These are phyloP conservation scores for Brachypalpus laphriformis DNA, from an alignment of 2,888 invertebrate species.

Conservation along the genomic window DNA sequence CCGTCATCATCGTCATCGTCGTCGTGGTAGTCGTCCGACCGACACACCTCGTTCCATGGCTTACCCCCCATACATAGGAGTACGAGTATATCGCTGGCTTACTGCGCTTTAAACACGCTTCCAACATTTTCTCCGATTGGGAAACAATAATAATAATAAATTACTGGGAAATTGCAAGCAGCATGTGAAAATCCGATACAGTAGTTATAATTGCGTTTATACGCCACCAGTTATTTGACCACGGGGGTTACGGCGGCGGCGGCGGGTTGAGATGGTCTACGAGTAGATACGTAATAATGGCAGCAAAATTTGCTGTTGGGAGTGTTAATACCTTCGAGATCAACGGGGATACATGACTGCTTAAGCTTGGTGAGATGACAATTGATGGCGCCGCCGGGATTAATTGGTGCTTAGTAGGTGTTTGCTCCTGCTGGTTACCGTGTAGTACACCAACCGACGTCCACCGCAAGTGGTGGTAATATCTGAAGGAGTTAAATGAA, in stretches of 20 bases:
- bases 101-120: constrained; percentile 3
- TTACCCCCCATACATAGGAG: no score
- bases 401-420: constrained; percentile 28
- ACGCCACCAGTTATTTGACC: constrained; percentile 34
- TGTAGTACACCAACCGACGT: background rate
- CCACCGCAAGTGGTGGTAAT: background rate
- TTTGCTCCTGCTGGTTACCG: background rate
- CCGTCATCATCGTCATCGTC: background rate
- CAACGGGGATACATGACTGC: constrained; percentile 6
- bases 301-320: background rate
- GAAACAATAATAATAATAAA: constrained; percentile 57
- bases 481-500: background rate
- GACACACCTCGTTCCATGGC: constrained; percentile 42
- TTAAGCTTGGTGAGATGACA: background rate
- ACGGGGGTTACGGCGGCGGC: background rate
- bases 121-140: constrained; percentile 45
- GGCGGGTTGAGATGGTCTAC: background rate
- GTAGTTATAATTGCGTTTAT: constrained; percentile 47
- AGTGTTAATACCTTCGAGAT: constrained; percentile 27
- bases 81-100: background rate
- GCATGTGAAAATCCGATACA: constrained; percentile 48
- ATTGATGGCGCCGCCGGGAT: constrained; percentile 3
- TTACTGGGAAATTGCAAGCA: constrained; percentile 53
- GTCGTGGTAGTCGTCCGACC: background rate
- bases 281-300: constrained; percentile 3